Evolutionary conservation across 2,113 vertebrate genomes (phyloP).

Genomic region (Oncorhynchus mykiss): DNA sequence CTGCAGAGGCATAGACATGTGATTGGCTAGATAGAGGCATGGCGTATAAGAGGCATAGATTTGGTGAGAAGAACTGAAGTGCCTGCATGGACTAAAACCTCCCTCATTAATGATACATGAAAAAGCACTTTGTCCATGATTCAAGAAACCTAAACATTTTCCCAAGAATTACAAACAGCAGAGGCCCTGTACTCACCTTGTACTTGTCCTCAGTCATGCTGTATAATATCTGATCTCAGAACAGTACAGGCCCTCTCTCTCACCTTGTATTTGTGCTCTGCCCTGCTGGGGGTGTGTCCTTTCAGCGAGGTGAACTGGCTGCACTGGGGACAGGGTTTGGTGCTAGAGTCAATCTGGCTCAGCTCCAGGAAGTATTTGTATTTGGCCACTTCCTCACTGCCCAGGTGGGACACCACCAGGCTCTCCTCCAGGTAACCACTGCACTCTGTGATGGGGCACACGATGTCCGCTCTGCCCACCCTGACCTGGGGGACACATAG

Average conservation of each 20-base stretch:
- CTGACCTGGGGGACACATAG: slow-evolving; percentile 77
- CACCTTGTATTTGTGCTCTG: slow-evolving; percentile 96
- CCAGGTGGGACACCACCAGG: slow-evolving; percentile 82
- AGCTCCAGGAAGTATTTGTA: slow-evolving; percentile 96
- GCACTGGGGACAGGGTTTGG: slow-evolving; percentile 97
- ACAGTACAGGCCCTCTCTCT: slow-evolving; percentile 36
- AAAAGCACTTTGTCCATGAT: too few relatives aligned
- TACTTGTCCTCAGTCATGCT: too few relatives aligned
- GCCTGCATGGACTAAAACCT: too few relatives aligned
- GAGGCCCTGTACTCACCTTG: too few relatives aligned
- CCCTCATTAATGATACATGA: too few relatives aligned
- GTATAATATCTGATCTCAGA: too few relatives aligned
- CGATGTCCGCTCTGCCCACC: slow-evolving; percentile 83
- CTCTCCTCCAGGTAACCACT: slow-evolving; percentile 89
- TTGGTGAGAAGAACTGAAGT: too few relatives aligned
- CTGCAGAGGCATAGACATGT: slow-evolving; percentile 60
- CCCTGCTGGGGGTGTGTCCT: slow-evolving; percentile 79
- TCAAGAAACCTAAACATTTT: too few relatives aligned
- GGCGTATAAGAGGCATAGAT: too few relatives aligned
- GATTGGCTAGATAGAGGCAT: too few relatives aligned
- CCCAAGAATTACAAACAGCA: too few relatives aligned
- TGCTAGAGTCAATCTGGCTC: slow-evolving; percentile 91
- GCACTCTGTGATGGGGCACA: slow-evolving; percentile 93
- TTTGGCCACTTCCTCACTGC: slow-evolving; percentile 86
- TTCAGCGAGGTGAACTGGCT: slow-evolving; percentile 92